phyloP scores from a whole-genome alignment of 2,113 vertebrate genomes.

The Mormyrus iriodes region DNA sequence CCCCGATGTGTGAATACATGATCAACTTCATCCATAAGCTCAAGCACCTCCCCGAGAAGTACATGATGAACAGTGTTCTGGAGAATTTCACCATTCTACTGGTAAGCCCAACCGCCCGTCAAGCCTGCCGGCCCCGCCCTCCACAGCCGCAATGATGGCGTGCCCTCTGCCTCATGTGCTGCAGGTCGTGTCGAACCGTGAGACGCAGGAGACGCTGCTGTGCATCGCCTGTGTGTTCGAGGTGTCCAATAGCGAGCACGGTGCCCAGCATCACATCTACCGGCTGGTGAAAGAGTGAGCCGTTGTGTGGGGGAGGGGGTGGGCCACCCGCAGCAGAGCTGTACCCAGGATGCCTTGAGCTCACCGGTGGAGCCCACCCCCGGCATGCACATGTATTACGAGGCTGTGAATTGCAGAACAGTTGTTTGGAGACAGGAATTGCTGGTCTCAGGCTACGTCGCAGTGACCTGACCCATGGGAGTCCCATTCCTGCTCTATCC shows the following conservation, averaged over 20 bases:
- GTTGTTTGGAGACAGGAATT: constrained; percentile 62
- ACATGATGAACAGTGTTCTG: constrained; percentile 99
- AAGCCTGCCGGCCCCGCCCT: not conserved
- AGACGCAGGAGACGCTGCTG: constrained; percentile 95
- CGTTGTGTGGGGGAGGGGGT: constrained; percentile 28
- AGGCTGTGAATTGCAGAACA: constrained; percentile 77
- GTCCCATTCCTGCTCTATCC: not conserved
- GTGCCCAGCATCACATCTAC: constrained; percentile 98
- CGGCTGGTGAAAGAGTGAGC: constrained; percentile 93
- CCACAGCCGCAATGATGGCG: not conserved
- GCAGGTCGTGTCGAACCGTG: constrained; percentile 96
- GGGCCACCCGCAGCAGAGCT: constrained; percentile 40
- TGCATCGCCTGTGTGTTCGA: constrained; percentile 98
- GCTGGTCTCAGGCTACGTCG: constrained; percentile 45
- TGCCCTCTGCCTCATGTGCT: not conserved
- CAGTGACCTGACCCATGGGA: constrained; percentile 16
- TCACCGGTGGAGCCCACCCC: constrained; percentile 65
- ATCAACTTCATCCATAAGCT: constrained; percentile 99
- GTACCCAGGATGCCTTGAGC: constrained; percentile 64
- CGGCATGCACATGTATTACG: constrained; percentile 71
- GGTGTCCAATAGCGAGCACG: constrained; percentile 96
- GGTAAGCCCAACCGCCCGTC: constrained; percentile 57
- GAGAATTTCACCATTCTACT: constrained; percentile 99
- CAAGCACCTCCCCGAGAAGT: constrained; percentile 97
- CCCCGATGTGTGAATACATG: constrained; percentile 99